These are phyloP conservation scores for Cyprinus carpio DNA, from an alignment of 2,113 vertebrate genomes.

Conservation along the genomic window DNA sequence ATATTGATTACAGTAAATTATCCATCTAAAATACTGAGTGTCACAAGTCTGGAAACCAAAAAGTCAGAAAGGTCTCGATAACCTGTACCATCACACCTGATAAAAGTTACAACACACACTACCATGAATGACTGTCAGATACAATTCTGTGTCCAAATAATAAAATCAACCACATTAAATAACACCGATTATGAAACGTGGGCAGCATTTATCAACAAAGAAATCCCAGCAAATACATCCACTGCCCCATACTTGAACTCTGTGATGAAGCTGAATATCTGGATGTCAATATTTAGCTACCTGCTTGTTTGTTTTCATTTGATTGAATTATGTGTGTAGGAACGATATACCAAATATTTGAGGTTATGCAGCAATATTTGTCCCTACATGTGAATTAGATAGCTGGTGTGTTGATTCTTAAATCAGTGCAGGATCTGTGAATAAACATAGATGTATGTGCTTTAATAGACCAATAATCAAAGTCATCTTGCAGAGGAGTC, in stretches of 20 bases:
- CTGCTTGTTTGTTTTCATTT: conserved; percentile 81
- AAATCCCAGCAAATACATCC: conserved; percentile 67
- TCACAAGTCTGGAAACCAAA: conserved; percentile 12
- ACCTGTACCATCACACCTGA: background rate
- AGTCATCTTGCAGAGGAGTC: conserved; percentile 47
- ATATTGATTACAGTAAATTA: background rate
- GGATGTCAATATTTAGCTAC: conserved; percentile 84
- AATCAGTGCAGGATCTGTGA: conserved; percentile 75
- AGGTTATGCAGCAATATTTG: conserved; percentile 81
- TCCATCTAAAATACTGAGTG: background rate
- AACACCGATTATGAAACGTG: conserved; percentile 55
- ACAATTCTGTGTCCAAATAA: background rate
- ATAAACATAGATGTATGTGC: conserved; percentile 66
- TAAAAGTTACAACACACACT: conserved; percentile 9
- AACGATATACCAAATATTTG: conserved; percentile 86
- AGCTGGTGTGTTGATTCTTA: conserved; percentile 79
- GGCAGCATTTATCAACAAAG: conserved; percentile 71
- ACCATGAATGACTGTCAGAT: background rate
- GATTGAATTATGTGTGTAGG: conserved; percentile 81
- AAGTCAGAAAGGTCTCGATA: background rate
- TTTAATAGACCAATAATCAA: conserved; percentile 66
- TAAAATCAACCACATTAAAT: conserved; percentile 4
- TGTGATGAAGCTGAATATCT: conserved; percentile 68
- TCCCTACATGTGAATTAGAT: conserved; percentile 76
- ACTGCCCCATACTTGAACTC: conserved; percentile 67